Evolutionary conservation across 2,888 invertebrate genomes (phyloP).

Genomic region (Hipparchia semele): DNA sequence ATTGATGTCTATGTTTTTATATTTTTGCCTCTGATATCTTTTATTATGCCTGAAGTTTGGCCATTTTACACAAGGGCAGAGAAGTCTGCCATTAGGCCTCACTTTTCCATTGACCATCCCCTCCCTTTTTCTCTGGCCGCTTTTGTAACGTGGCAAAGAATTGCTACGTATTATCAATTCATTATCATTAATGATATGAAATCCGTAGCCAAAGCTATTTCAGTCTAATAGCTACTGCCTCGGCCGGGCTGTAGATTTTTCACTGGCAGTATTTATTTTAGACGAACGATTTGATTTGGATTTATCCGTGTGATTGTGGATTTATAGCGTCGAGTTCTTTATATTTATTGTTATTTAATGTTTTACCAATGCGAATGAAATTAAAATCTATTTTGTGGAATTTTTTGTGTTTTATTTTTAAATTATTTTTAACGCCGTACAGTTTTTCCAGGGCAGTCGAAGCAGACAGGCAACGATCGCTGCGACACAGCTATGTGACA

Average conservation of each 20-base stretch:
- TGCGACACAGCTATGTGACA: no score
- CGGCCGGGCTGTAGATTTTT: neutral
- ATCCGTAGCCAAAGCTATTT: conserved; percentile 2
- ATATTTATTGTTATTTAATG: conserved; percentile 32
- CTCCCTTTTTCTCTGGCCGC: no score
- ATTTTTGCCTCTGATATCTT: no score
- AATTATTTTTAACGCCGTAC: neutral
- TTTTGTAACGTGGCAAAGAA: neutral
- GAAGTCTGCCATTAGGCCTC: no score
- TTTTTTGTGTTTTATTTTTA: conserved; percentile 15
- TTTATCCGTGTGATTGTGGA: conserved; percentile 21
- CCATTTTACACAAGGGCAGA: no score
- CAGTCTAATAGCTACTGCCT: neutral
- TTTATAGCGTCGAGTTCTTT: conserved; percentile 23
- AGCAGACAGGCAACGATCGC: no score
- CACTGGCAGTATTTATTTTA: conserved; percentile 17
- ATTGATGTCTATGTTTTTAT: no score
- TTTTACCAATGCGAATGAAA: conserved; percentile 33
- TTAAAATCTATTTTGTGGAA: conserved; percentile 32
- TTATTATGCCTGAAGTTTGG: no score
- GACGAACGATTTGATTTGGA: conserved; percentile 9
- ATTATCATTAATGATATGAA: neutral
- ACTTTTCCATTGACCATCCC: no score
- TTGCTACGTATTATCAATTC: neutral
- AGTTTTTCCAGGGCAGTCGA: neutral